These are phyloP conservation scores for Hafferia zeledoni DNA, from an alignment of 2,797 vertebrate species.

Conservation along the genomic window DNA sequence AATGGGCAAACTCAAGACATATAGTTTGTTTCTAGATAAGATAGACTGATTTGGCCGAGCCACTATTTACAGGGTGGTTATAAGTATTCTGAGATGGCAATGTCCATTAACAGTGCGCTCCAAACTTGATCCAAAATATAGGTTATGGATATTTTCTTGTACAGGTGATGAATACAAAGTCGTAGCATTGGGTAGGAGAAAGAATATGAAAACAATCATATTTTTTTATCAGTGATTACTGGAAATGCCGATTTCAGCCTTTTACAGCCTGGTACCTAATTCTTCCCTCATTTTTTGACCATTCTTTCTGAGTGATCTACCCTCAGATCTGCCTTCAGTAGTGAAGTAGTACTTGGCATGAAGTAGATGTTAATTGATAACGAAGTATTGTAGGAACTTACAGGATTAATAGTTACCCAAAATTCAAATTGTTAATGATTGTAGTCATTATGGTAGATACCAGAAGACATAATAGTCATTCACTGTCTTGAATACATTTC, in stretches of 20 bases:
- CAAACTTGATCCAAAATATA: neutral
- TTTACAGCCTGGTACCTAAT: neutral
- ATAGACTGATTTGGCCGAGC: neutral
- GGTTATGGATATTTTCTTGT: neutral
- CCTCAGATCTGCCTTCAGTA: neutral
- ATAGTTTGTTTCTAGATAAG: neutral
- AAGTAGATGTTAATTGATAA: neutral
- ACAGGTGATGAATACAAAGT: neutral
- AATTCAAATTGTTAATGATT: neutral
- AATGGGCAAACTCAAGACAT: neutral
- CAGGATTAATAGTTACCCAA: neutral
- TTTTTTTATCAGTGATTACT: neutral
- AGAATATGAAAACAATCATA: accelerated
- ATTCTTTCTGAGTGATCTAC: neutral
- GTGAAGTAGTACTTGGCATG: neutral
- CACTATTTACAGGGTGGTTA: neutral
- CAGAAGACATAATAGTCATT: neutral
- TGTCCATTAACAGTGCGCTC: neutral
- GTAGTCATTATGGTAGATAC: neutral
- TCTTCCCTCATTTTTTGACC: neutral
- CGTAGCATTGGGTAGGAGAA: neutral
- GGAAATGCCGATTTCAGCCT: neutral
- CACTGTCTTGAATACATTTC: neutral
- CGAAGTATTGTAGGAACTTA: neutral
- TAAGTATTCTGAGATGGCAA: neutral